phyloP scores from a whole-genome alignment of 2,113 vertebrate species.

The Ceuthmochares aereus region DNA sequence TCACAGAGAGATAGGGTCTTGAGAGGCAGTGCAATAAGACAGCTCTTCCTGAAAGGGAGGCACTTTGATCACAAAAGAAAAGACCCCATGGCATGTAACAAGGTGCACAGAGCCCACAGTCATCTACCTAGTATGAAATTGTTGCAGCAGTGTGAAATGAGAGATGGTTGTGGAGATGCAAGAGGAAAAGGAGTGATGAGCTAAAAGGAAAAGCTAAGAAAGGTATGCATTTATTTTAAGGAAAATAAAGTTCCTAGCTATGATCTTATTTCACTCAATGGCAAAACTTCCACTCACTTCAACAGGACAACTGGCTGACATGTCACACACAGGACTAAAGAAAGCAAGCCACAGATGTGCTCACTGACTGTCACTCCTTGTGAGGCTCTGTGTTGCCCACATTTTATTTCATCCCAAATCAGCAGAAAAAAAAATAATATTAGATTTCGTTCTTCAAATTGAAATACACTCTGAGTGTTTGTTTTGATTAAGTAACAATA shows the following conservation, averaged over 20 bases:
- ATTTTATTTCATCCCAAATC: neutral
- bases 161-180: neutral
- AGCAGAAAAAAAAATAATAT: neutral
- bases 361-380: too few species aligned
- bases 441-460: neutral
- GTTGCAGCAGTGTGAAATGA: neutral
- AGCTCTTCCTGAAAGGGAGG: neutral
- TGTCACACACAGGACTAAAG: rapidly evolving
- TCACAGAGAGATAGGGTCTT: neutral
- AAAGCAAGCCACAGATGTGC: rapidly evolving
- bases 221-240: neutral
- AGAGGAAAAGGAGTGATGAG: neutral
- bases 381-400: neutral
- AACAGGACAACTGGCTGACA: neutral
- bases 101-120: neutral
- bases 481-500: neutral
- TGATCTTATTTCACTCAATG: neutral
- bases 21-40: neutral
- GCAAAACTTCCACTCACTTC: neutral
- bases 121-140: neutral
- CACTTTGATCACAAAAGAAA: neutral
- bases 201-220: neutral
- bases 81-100: neutral
- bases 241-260: neutral
- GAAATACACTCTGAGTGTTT: neutral